phyloP scores from a whole-genome alignment of 2,888 invertebrate genomes.

The Hemaris fuciformis region DNA sequence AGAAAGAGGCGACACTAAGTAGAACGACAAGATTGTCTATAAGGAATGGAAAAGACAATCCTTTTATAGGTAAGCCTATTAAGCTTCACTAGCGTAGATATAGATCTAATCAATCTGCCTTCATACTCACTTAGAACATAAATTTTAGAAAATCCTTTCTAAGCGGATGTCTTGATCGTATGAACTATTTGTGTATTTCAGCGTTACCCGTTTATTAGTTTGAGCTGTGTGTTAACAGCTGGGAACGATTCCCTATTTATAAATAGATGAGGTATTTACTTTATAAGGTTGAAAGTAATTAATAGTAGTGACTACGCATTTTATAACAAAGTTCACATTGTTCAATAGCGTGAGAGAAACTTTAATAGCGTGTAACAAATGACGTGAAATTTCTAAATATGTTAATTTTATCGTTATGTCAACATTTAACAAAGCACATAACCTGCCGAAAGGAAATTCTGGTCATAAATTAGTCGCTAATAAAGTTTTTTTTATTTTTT shows the following conservation, averaged over 20 bases:
- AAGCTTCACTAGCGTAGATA: no score
- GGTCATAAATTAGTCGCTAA: neutral
- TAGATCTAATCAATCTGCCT: no score
- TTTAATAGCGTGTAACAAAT: slow-evolving; percentile 1
- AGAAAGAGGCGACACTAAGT: slow-evolving; percentile 71
- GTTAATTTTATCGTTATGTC: neutral
- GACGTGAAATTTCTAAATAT: neutral
- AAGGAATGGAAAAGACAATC: slow-evolving; percentile 76
- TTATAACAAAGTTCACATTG: neutral
- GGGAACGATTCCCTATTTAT: no score
- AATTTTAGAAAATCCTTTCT: no score
- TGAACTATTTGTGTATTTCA: no score
- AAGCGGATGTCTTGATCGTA: no score
- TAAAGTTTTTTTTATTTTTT: no score
- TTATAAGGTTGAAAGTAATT: neutral
- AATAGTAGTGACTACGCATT: neutral
- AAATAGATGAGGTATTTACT: no score
- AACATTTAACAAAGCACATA: neutral
- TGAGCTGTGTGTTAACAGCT: no score
- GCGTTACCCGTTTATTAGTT: no score
- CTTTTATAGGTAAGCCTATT: slow-evolving; percentile 73
- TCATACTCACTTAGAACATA: no score
- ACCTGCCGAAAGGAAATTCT: neutral
- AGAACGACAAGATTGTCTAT: slow-evolving; percentile 57
- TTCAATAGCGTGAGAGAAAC: neutral